Percentiles rank a stretch among this genome's conserved stretches.
phyloP scores from a whole-genome alignment of 30 jellyfish, hydroid and myxozoan species.

The Euphysa ruthae region DNA sequence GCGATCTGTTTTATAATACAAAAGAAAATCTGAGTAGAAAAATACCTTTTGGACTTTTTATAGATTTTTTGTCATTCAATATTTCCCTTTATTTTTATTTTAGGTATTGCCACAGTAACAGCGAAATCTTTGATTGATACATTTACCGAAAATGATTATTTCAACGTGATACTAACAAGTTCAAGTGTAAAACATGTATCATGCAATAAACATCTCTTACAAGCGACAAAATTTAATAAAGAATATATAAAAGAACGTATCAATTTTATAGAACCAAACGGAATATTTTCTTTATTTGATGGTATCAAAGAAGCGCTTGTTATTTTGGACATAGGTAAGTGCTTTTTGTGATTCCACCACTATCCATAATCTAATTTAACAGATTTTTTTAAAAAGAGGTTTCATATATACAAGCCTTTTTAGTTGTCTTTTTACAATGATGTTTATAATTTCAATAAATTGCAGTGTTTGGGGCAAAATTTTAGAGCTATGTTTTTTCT shows the following conservation, averaged over 20 bases:
- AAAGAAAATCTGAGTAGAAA: no score
- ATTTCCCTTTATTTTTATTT: background rate
- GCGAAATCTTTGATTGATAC: conserved; percentile 69
- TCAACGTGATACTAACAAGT: conserved; percentile 63
- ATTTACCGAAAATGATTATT: conserved; percentile 73
- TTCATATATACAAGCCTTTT: no score
- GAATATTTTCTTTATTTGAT: conserved; percentile 23
- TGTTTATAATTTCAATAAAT: no score
- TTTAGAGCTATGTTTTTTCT: no score
- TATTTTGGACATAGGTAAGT: conserved; percentile 1
- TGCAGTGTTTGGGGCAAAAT: no score
- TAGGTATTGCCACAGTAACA: conserved; percentile 77
- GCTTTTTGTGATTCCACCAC: no score
- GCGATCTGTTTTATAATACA: no score
- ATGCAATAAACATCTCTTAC: conserved; percentile 32
- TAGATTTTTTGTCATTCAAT: no score
- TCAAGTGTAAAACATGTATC: background rate
- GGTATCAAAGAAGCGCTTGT: conserved; percentile 56
- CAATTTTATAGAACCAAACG: conserved; percentile 21
- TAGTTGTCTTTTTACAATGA: no score
- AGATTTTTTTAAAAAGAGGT: no score
- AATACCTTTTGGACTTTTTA: no score
- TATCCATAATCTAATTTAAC: no score
- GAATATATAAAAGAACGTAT: conserved; percentile 29
- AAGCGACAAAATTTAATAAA: conserved; percentile 73